Evolutionary conservation across 1,140 invertebrate species (phyloP).

Genomic region (Sweltsa coloradensis): DNA sequence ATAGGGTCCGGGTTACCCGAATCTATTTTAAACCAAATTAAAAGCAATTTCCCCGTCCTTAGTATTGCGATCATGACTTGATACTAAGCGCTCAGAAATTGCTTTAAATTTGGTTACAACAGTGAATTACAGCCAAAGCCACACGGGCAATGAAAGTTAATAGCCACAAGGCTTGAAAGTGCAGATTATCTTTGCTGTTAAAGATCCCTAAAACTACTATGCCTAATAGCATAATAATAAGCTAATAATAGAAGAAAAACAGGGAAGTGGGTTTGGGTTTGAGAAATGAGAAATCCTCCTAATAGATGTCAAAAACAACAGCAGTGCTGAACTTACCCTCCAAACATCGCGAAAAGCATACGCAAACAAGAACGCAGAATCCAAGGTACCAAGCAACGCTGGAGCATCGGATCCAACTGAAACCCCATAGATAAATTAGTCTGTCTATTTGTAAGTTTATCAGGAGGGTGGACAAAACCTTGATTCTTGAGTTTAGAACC

Average conservation of each 20-base stretch:
- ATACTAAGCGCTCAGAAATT: no score
- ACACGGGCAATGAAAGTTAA: not conserved
- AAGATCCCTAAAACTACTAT: not conserved
- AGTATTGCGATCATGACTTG: no score
- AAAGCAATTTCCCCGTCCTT: no score
- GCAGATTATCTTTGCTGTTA: not conserved
- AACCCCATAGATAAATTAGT: no score
- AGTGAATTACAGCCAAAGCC: no score
- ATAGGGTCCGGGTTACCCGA: no score
- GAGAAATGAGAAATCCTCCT: not conserved
- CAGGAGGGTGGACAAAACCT: no score
- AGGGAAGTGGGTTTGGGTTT: not conserved
- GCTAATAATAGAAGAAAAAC: not conserved
- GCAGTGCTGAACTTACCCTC: constrained; percentile 44
- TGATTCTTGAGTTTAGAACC: no score
- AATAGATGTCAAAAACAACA: not conserved
- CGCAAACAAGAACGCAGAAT: constrained; percentile 84
- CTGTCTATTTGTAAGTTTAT: no score
- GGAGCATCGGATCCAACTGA: constrained; percentile 65
- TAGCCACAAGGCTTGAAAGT: not conserved
- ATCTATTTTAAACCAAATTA: no score
- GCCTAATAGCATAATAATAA: not conserved
- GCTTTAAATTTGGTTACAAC: no score
- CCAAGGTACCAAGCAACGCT: constrained; percentile 73
- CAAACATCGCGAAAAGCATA: constrained; percentile 92